Evolutionary conservation across 2,888 invertebrate genomes (phyloP), one percentile per base, ranked within the genome.

Genomic region (Lottia scabra): DNA sequence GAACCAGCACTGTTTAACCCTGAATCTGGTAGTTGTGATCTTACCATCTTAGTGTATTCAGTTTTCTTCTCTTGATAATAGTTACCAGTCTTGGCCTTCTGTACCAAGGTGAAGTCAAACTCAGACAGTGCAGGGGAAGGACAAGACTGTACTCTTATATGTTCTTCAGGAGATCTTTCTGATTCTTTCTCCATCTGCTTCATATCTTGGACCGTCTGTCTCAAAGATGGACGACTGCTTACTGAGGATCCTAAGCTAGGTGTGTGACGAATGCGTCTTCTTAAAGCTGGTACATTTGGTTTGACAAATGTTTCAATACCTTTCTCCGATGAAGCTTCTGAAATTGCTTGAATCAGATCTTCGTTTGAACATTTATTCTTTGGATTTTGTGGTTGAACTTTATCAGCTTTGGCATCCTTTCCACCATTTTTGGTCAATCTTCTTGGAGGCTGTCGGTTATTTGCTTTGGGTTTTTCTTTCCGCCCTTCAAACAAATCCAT

Each of bases 21-120:
- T 38, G 38, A 38, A 6, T n/a, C 5, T 38, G 5, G n/a, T n/a
- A n/a, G n/a, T n/a, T 38, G 38, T 38, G 38, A 38, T 38, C 8
- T 10, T 8, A 10, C 10, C 10, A 8, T 2, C 10, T 38, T 38
- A 10, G 38, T 38, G 38, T 6, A 1, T 38, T 38, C 38, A 1
- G 38, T 10, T 38, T 38, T 38, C 38, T 38, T 4, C 10, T 38
- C 8, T 38, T 38, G 38, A 38, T 6, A 38, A 38, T 16, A 67
- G 46, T 56, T 68, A 43, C 27, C 38, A n/a, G 46, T 48, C 65
- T 65, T 67, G 26, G 79, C 77, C n/a, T 71, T 71, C 63, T 66
- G 72, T 6, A 82, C 19, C 30, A 83, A 69, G 15, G 70, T 43
- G 2, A 75, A 69, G 70, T 83, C 83, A 76, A 83, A 83, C 45